Percentiles rank a stretch among this genome's conserved stretches.
These are phyloP conservation scores for Elgonia sp. DNA, from an alignment of 2,888 invertebrate genomes.

Conservation along the genomic window DNA sequence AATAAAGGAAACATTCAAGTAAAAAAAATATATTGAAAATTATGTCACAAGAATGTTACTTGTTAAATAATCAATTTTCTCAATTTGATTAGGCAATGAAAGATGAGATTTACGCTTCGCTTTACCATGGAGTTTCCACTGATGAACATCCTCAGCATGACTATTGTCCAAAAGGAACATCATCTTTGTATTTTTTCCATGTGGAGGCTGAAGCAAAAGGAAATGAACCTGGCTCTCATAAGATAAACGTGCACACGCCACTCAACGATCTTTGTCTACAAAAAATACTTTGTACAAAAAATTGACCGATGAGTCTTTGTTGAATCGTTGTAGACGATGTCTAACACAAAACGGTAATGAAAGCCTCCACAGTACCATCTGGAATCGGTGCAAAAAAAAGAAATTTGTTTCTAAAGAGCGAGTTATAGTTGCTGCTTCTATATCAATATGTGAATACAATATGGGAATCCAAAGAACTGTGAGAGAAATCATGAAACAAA, in stretches of 20 bases:
- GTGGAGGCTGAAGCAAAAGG: conserved; percentile 56
- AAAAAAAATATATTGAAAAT: not conserved
- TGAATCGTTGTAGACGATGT: conserved; percentile 55
- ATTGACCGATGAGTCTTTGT: conserved; percentile 48
- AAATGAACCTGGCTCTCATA: conserved; percentile 50
- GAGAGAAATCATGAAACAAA: conserved; percentile 20
- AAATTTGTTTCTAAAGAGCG: conserved; percentile 17
- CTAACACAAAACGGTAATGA: conserved; percentile 70
- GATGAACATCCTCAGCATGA: conserved; percentile 62
- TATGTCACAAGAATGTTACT: not conserved
- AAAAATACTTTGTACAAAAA: conserved; percentile 55
- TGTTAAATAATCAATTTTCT: conserved; percentile 1
- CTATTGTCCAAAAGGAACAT: conserved; percentile 45
- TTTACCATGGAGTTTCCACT: conserved; percentile 56
- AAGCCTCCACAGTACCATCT: conserved; percentile 57
- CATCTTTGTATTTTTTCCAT: conserved; percentile 74
- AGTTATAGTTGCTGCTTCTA: conserved; percentile 30
- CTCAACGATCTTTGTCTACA: conserved; percentile 56
- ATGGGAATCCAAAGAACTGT: conserved; percentile 19
- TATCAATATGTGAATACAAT: conserved; percentile 35
- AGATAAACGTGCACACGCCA: conserved; percentile 48
- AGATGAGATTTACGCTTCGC: conserved; percentile 1
- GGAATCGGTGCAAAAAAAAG: conserved; percentile 22
- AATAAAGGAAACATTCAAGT: conserved; percentile 19
- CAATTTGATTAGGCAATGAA: conserved; percentile 1